Base-by-base conservation (phyloP, 2,113 vertebrate species). In the Panurus biarmicus region DNA sequence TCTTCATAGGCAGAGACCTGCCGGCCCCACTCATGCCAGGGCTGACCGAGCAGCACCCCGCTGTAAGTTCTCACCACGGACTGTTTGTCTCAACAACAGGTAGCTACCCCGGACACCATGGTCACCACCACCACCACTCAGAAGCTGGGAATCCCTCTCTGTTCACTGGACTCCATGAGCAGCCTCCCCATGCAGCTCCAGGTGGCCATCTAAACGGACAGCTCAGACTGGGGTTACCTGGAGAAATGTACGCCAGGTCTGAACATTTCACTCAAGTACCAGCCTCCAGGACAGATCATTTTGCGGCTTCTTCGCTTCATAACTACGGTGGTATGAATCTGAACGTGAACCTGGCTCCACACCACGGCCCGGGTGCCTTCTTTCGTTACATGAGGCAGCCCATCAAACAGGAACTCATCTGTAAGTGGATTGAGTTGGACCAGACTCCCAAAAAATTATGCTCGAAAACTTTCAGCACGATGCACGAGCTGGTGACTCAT, bases 21-120 rank as follows among this genome's bases (percentile, higher is more conserved):
- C 98, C 98, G 97, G 97, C 97, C 97, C 97, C 98, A 98, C 97
- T 98, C 97, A 98, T 98, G 98, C 98, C 98, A 95, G 98, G 98
- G 90, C 98, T 98, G 96, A 98, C 97, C 85, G 98, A 98, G 96
- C 98, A 98, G 97, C 97, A 97, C 97, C 95, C 98, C 71, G 97
- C 97, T 97, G 96, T 98, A 97, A 93, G 97, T 98, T 99, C 99
- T 99, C 98, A 99, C 97, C 98, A 98, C 97, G 98, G 98, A 98
- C 98, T 99, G 98, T 99, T 99, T 99, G 98, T 99, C 98, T 99
- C 98, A 97, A 99, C 99, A 99, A 99, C 99, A 99, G 99, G 99
- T 99, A 99, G 99, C 99, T 99, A 98, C 97, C 98, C 99, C 61
- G 99, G 99, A 99, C 99, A 99, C 97, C 99, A 99, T 99, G 99